A percentile compares a stretch with the other conserved stretches of the same genome.
Conservation (phyloP, 2,113 vertebrate species). For the Ceuthmochares aereus region DNA sequence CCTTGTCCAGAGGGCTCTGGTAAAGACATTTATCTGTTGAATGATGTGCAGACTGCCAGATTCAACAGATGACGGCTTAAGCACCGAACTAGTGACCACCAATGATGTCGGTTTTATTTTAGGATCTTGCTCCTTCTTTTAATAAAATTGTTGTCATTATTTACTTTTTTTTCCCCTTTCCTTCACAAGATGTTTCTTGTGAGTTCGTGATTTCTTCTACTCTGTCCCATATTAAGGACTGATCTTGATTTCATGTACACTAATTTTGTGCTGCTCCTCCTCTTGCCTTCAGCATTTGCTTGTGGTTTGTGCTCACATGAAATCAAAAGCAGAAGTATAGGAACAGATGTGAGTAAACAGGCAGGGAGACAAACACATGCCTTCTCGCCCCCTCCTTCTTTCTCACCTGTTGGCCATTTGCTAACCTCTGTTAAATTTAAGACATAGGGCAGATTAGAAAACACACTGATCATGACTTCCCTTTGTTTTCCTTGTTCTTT, state of each 20-base stretch:
- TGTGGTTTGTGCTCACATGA: not conserved
- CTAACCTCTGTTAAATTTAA: not conserved
- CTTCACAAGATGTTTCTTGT: not conserved
- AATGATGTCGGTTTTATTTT: conserved; percentile 43
- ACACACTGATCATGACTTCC: not conserved
- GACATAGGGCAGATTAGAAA: not conserved
- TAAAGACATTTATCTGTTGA: conserved; percentile 81
- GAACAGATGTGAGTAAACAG: not conserved
- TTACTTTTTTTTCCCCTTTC: not conserved
- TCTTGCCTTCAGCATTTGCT: not conserved
- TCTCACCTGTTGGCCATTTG: conserved; percentile 36
- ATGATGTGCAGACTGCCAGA: conserved; percentile 69
- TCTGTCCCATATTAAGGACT: not conserved
- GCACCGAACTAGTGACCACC: conserved; percentile 41
- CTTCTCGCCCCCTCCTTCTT: not conserved
- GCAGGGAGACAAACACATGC: not conserved
- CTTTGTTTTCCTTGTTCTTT: not conserved
- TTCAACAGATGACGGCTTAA: conserved; percentile 73
- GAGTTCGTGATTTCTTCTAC: not conserved
- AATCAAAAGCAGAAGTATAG: not conserved
- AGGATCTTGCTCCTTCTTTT: conserved; percentile 37
- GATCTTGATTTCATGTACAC: not conserved
- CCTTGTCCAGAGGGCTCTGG: conserved; percentile 71
- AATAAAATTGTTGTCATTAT: conserved; percentile 4
- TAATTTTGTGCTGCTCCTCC: not conserved